phyloP scores from a whole-genome alignment of 2,113 vertebrate species.

The Dendrocopos noguchii region DNA sequence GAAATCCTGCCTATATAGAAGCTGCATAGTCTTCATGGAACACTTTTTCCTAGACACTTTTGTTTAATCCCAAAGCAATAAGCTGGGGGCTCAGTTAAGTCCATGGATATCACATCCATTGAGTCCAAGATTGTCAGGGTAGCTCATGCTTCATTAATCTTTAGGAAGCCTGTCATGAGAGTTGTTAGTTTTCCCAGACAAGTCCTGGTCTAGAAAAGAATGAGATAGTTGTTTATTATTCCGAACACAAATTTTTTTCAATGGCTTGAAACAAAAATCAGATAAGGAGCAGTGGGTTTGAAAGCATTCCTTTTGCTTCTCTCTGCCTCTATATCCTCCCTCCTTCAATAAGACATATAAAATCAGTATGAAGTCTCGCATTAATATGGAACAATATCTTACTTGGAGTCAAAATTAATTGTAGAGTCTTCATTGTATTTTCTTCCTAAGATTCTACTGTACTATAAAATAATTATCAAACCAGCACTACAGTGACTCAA shows the following conservation, averaged over 20 bases:
- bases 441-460: not conserved
- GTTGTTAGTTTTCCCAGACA: not conserved
- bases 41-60: not conserved
- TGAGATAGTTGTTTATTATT: not conserved
- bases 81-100: not conserved
- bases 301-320: not conserved
- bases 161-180: not conserved
- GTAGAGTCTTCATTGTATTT: not conserved
- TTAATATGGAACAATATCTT: accelerated
- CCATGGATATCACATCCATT: not conserved
- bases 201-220: not conserved
- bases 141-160: not conserved
- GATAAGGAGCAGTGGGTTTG: not conserved
- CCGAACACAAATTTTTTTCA: not conserved
- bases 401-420: not conserved
- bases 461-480: not conserved
- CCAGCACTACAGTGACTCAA: not conserved
- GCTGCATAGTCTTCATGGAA: not conserved
- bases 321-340: not conserved
- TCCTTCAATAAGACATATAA: not conserved
- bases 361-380: not conserved
- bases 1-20: not conserved
- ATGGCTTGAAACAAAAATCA: not conserved
- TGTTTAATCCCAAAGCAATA: not conserved
- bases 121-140: not conserved